phyloP scores from a whole-genome alignment of 1,140 invertebrate genomes.

The Portunus trituberculatus region DNA sequence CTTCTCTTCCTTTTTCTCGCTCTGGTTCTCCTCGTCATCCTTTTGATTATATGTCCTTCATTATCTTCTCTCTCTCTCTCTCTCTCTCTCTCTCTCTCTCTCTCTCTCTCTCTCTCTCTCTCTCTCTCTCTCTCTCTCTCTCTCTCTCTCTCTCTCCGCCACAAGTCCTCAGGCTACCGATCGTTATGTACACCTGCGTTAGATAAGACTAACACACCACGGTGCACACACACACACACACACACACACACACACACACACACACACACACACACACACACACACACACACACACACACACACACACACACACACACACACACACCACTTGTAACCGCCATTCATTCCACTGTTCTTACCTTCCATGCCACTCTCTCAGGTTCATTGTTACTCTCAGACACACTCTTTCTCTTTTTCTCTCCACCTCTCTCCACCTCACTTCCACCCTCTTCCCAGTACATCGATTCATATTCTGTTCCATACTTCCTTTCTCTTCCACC shows the following conservation, averaged over 20 bases:
- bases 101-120: slow-evolving; percentile 29
- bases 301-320: too few relatives aligned
- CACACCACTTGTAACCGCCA: background rate
- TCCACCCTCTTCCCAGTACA: background rate
- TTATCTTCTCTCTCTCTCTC: background rate
- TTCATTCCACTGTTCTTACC: background rate
- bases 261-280: too few relatives aligned
- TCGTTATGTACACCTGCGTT: too few relatives aligned
- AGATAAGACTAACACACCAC: too few relatives aligned
- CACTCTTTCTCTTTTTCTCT: background rate
- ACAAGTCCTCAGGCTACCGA: too few relatives aligned
- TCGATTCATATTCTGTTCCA: background rate
- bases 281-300: too few relatives aligned
- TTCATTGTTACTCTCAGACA: background rate
- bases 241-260: too few relatives aligned
- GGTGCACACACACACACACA: too few relatives aligned
- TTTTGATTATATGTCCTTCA: background rate
- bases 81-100: slow-evolving; percentile 32
- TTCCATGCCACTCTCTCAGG: background rate
- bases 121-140: background rate
- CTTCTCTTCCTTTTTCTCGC: background rate
- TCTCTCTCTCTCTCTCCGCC: background rate
- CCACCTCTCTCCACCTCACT: background rate
- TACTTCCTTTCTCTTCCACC: too few relatives aligned
- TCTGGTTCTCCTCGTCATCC: background rate